phyloP scores from a whole-genome alignment of 64 coral and sea anemone genomes.

The Platygyra sinensis region DNA sequence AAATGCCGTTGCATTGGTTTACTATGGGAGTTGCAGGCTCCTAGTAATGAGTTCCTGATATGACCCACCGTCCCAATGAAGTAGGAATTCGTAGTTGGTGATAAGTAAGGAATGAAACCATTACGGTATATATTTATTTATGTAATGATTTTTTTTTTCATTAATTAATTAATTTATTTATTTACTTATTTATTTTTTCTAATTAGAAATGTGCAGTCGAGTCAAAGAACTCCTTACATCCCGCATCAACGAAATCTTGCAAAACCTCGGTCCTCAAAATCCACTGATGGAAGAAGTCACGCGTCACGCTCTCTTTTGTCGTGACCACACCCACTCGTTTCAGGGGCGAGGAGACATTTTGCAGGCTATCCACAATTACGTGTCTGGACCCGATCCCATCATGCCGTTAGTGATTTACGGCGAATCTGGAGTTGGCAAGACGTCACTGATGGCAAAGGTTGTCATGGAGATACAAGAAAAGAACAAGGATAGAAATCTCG shows the following conservation, averaged over 20 bases:
- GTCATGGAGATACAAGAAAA: conserved; percentile 39
- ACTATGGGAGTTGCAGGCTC: too few species aligned
- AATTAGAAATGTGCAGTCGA: conserved; percentile 47
- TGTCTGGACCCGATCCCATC: neutral
- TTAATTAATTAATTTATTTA: too few species aligned
- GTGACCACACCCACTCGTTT: conserved; percentile 43
- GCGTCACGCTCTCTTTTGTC: conserved; percentile 58
- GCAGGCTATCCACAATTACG: conserved; percentile 16
- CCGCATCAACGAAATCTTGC: conserved; percentile 29
- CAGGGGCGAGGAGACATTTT: conserved; percentile 49
- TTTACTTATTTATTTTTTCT: neutral
- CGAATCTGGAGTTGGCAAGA: conserved; percentile 68
- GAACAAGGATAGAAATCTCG: conserved; percentile 7
- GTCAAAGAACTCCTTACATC: conserved; percentile 15
- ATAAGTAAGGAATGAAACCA: too few species aligned
- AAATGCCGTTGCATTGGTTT: too few species aligned
- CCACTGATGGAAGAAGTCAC: conserved; percentile 61
- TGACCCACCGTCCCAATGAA: too few species aligned
- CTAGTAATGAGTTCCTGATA: too few species aligned
- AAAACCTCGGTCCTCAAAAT: conserved; percentile 27
- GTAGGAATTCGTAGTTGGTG: too few species aligned
- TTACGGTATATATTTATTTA: too few species aligned
- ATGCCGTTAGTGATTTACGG: conserved; percentile 60
- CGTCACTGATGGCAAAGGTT: conserved; percentile 56
- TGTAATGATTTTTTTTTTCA: too few species aligned